phyloP scores from a whole-genome alignment of 2,113 vertebrate genomes.

The Stigmatopora argus region DNA sequence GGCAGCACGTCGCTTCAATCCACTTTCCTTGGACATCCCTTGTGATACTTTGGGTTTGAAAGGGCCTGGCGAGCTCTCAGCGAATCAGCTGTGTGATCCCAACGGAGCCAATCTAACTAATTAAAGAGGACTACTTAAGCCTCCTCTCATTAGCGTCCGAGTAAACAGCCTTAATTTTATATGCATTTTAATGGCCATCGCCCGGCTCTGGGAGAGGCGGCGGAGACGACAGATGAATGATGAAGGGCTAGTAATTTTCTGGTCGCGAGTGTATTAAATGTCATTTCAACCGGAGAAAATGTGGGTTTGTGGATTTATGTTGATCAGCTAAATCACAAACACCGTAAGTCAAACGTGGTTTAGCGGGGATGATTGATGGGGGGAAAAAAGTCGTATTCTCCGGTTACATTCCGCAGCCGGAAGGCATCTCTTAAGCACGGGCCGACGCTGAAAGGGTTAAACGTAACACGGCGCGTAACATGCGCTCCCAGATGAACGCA shows the following conservation, averaged over 20 bases:
- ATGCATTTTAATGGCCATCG: slow-evolving; percentile 87
- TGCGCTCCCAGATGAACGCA: slow-evolving; percentile 41
- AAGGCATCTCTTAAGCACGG: slow-evolving; percentile 25
- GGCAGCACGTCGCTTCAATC: slow-evolving; percentile 57
- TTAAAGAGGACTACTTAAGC: slow-evolving; percentile 71
- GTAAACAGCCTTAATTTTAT: slow-evolving; percentile 85
- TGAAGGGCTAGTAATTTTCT: slow-evolving; percentile 40
- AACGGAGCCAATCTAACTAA: slow-evolving; percentile 63
- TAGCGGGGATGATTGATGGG: neutral
- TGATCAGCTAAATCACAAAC: slow-evolving; percentile 6
- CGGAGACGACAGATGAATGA: slow-evolving; percentile 33
- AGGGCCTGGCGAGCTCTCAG: slow-evolving; percentile 51
- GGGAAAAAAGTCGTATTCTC: neutral
- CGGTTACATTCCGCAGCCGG: slow-evolving; percentile 1
- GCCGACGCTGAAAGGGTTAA: slow-evolving; percentile 46
- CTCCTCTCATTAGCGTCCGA: slow-evolving; percentile 80
- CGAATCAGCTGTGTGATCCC: slow-evolving; percentile 59
- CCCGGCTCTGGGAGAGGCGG: slow-evolving; percentile 61
- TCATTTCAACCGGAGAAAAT: slow-evolving; percentile 37
- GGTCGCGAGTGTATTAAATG: slow-evolving; percentile 28
- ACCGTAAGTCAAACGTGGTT: neutral
- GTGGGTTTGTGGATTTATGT: slow-evolving; percentile 40
- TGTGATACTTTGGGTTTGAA: slow-evolving; percentile 50
- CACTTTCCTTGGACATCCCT: slow-evolving; percentile 55
- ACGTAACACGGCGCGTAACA: slow-evolving; percentile 51